Percentiles rank a stretch among this genome's conserved stretches.
Evolutionary conservation across 2,888 invertebrate genomes (phyloP).

Genomic region (Chrysotoxum bicinctum): DNA sequence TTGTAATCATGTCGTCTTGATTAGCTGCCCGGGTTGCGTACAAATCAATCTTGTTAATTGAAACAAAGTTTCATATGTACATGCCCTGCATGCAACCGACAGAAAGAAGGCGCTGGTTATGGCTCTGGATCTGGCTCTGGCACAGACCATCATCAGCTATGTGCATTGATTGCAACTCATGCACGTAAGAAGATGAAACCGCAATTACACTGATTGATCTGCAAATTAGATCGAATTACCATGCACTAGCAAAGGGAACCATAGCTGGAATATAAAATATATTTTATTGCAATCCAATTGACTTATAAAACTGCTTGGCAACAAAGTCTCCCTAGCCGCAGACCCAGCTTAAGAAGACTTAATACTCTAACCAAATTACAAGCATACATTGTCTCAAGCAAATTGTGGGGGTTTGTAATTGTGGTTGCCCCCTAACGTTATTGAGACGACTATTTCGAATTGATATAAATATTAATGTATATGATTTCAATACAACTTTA

Average conservation of each 20-base stretch:
- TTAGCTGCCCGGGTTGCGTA: slow-evolving; percentile 29
- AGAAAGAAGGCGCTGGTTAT: not conserved
- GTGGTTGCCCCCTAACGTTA: not conserved
- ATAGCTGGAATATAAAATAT: not conserved
- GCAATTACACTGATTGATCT: slow-evolving; percentile 71
- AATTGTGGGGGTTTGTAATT: slow-evolving; percentile 19
- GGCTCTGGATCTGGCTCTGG: not conserved
- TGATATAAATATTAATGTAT: not conserved
- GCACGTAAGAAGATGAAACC: slow-evolving; percentile 62
- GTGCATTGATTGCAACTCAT: slow-evolving; percentile 18
- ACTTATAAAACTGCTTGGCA: slow-evolving; percentile 31
- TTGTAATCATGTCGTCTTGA: slow-evolving; percentile 55
- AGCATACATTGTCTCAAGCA: slow-evolving; percentile 19
- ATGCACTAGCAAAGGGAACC: slow-evolving; percentile 9
- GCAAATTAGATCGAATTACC: slow-evolving; percentile 70
- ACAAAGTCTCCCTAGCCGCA: not conserved
- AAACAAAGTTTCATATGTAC: slow-evolving; percentile 57
- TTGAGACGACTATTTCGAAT: not conserved
- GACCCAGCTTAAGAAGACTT: not conserved
- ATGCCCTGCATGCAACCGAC: not conserved
- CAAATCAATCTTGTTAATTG: slow-evolving; percentile 69
- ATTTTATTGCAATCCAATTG: slow-evolving; percentile 62
- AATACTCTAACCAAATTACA: slow-evolving; percentile 1
- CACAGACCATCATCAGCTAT: not conserved
- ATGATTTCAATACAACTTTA: not conserved